Evolutionary conservation across 2,797 vertebrate genomes (phyloP), one percentile per base, ranked within the genome.

Genomic region (Lophura swinhoii): DNA sequence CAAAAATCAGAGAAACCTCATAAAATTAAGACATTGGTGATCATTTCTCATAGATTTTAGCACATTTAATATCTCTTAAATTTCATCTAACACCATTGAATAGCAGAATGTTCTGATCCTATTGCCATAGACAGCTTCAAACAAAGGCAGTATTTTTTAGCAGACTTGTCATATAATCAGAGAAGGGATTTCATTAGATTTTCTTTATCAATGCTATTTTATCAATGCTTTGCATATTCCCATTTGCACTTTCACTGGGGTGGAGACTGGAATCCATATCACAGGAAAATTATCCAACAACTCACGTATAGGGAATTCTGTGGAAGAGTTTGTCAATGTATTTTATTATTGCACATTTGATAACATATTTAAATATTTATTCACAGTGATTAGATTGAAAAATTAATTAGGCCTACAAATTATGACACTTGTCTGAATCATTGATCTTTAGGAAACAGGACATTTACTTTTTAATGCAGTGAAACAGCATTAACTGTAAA

Each of bases 321-420:
- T 53, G 22, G 39, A 71, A 73, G 14, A 70, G 0, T 41, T 70
- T 56, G 14, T 53, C 58, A 91, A 18, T 4, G 0, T 12, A 4
- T 88, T 84, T 67, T 80, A 2, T 68, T 83, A 60, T 60, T 77
- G 4, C 0, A 0, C 56, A 33, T 33, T 64, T 58, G 31, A 60
- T 71, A 76, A 22, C 7, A 55, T 13, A 73, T 37, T 64, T 56
- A 64, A 80, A 77, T 69, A 92, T 44, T 84, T 4, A 64, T 91
- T 90, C 41, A 82, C 41, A 74, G 33, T 33, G 3, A 17, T 60
- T 35, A 76, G 12, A 58, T 14, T 90, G 35, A 87, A 94, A 88
- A 94, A 86, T 56, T 72, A 90, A 84, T 78, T 67, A 88, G 87
- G 10, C 35, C 51, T 77, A 56, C 24, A 51, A 92, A 77, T 58